Conservation (phyloP, 2,113 vertebrate species). For the Callopanchax toddi region DNA sequence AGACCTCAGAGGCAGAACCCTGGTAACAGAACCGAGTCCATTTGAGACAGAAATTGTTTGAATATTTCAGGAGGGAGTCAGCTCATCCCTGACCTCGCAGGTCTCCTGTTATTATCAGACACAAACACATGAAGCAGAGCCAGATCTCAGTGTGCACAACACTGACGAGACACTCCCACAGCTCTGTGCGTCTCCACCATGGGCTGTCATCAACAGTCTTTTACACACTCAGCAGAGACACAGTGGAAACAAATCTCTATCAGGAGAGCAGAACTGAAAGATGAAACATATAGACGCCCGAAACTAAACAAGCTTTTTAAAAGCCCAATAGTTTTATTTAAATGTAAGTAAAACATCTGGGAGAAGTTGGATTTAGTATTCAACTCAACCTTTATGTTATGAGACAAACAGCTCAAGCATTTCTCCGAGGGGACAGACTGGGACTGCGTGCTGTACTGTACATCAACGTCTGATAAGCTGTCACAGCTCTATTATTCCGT, state of each 20-base stretch:
- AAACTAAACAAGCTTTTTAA: neutral
- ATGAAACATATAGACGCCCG: slow-evolving; percentile 10
- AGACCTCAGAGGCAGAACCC: slow-evolving; percentile 24
- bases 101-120: slow-evolving; percentile 41
- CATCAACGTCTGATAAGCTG: no score
- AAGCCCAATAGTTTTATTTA: neutral
- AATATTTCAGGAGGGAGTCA: slow-evolving; percentile 41
- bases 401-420: slow-evolving; percentile 27
- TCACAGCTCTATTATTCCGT: slow-evolving; percentile 46
- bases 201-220: slow-evolving; percentile 41
- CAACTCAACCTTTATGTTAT: slow-evolving; percentile 5
- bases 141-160: slow-evolving; percentile 21
- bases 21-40: slow-evolving; percentile 4
- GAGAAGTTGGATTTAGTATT: slow-evolving; percentile 33
- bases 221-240: slow-evolving; percentile 33
- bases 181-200: slow-evolving; percentile 23
- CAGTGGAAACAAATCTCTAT: slow-evolving; percentile 38
- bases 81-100: slow-evolving; percentile 40
- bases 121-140: slow-evolving; percentile 34
- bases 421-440: slow-evolving; percentile 22
- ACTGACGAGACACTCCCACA: slow-evolving; percentile 37
- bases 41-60: slow-evolving; percentile 27
- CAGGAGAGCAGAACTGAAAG: no score
- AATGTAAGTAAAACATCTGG: slow-evolving; percentile 13
- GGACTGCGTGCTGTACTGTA: no score